A percentile compares a stretch with the other conserved stretches of the same genome.
Conservation (phyloP, 2,113 vertebrate genomes). For the Narcine bancroftii region DNA sequence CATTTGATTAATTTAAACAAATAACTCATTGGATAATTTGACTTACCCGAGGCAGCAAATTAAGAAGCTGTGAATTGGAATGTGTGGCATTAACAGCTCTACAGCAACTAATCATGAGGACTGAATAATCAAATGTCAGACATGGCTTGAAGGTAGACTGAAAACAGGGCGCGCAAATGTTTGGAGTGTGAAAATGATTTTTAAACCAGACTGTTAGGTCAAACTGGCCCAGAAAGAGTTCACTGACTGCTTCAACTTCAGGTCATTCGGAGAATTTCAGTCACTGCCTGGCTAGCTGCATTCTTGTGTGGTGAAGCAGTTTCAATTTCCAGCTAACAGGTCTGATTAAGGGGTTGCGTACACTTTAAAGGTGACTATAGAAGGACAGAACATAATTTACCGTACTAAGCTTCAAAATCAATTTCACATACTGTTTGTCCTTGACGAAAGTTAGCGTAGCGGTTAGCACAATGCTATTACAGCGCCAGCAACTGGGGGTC, state of each 20-base stretch:
- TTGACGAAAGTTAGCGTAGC: neutral
- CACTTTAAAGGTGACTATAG: neutral
- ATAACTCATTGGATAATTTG: neutral
- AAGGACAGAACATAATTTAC: neutral
- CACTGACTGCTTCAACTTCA: neutral
- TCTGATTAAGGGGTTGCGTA: neutral
- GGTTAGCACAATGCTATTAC: no score
- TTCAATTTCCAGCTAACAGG: neutral
- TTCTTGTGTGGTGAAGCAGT: neutral
- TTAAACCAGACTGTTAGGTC: neutral
- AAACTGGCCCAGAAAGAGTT: neutral
- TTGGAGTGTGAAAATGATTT: neutral
- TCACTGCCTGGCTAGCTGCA: neutral
- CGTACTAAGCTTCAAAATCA: neutral
- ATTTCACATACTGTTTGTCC: neutral
- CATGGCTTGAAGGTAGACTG: neutral
- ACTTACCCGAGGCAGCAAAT: neutral
- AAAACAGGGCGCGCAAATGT: neutral
- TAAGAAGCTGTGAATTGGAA: neutral
- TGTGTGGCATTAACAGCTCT: slow-evolving; percentile 9
- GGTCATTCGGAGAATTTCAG: neutral
- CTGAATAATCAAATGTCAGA: neutral
- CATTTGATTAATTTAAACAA: slow-evolving; percentile 14
- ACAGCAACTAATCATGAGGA: neutral
- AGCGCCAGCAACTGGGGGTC: no score